Evolutionary conservation across 2,113 vertebrate species (phyloP).

Genomic region (Callorhinus ursinus): DNA sequence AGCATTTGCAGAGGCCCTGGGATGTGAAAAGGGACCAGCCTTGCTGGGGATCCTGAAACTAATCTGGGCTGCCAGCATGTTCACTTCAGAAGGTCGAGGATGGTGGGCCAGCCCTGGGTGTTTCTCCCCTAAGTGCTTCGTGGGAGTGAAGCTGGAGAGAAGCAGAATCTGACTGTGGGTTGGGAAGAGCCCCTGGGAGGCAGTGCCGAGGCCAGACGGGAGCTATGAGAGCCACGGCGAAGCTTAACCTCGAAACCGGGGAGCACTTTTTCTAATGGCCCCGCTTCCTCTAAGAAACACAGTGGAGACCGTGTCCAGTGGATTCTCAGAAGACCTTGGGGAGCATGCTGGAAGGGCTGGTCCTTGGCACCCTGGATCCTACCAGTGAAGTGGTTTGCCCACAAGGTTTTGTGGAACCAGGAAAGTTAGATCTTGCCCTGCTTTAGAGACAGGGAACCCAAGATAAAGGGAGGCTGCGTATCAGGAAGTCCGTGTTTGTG

Average conservation of each 20-base stretch:
- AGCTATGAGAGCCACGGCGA: accelerated
- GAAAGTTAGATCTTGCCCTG: background rate
- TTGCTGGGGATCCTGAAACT: too few species aligned
- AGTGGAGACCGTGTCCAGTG: accelerated
- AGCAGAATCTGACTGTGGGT: accelerated
- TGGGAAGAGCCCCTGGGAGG: background rate
- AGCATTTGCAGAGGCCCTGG: background rate
- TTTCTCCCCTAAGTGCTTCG: accelerated
- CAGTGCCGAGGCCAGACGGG: background rate
- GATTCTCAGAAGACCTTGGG: background rate
- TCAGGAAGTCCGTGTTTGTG: background rate
- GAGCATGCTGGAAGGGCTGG: background rate
- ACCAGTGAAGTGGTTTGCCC: background rate
- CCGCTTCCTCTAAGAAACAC: background rate
- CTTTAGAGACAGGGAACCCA: background rate
- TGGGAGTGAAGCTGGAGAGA: accelerated
- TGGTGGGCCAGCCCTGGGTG: too few species aligned
- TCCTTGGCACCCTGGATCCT: background rate
- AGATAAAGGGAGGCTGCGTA: background rate
- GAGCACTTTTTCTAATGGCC: accelerated
- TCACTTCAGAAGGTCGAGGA: too few species aligned
- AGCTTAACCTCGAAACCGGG: background rate
- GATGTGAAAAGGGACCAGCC: too few species aligned
- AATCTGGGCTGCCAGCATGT: background rate
- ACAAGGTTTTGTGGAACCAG: background rate